phyloP scores from a whole-genome alignment of 1,140 invertebrate genomes.

The Ceratina japonica region DNA sequence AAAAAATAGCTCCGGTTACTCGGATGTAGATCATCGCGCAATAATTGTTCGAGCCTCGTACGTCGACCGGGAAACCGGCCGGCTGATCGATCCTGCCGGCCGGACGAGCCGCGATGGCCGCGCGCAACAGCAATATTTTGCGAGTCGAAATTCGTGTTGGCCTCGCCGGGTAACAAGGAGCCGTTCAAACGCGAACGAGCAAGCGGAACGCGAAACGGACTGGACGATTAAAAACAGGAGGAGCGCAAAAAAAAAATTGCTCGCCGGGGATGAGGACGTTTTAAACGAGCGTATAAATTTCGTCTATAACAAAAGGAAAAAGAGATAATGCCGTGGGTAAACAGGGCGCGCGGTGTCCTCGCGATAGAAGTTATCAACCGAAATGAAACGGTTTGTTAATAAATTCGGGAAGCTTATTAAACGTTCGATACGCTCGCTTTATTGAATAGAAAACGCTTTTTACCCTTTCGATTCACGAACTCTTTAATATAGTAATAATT shows the following conservation, averaged over 20 bases:
- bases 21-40: slow-evolving; percentile 54
- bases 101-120: neutral
- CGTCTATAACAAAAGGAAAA: neutral
- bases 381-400: slow-evolving; percentile 53
- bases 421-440: no score
- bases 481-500: no score
- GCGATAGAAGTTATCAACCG: slow-evolving; percentile 44
- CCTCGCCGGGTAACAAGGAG: slow-evolving; percentile 6
- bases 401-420: slow-evolving; percentile 1
- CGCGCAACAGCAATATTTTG: slow-evolving; percentile 42
- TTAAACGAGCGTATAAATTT: slow-evolving; percentile 11
- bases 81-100: slow-evolving; percentile 30
- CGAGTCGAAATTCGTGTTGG: slow-evolving; percentile 9
- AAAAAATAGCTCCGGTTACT: slow-evolving; percentile 57
- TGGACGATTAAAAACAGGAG: neutral
- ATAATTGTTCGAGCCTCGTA: slow-evolving; percentile 51
- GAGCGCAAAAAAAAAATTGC: neutral
- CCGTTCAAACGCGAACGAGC: slow-evolving; percentile 1
- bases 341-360: neutral
- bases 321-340: no score
- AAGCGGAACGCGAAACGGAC: slow-evolving; percentile 18
- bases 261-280: neutral
- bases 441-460: no score
- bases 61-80: slow-evolving; percentile 16
- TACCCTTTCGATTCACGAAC: no score